Conservation (phyloP, 1,140 invertebrate species). For the Aphaenogaster ashmeadi region DNA sequence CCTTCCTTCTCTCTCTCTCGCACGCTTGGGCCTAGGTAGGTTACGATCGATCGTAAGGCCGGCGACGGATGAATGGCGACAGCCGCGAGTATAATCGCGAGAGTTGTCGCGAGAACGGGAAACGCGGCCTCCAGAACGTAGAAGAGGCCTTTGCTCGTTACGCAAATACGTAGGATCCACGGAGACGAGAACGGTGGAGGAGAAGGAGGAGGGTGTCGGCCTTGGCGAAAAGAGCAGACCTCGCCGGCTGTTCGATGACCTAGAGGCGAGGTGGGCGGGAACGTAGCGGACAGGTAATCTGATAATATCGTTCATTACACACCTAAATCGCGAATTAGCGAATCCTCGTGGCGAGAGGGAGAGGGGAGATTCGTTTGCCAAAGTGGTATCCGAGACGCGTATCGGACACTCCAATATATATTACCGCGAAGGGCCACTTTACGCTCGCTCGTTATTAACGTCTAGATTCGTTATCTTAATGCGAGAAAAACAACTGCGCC, state of each 20-base stretch:
- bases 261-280: slow-evolving; percentile 32
- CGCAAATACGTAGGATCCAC: slow-evolving; percentile 54
- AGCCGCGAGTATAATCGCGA: slow-evolving; percentile 27
- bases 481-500: background rate
- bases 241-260: slow-evolving; percentile 66
- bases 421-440: background rate
- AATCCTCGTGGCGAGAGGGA: background rate
- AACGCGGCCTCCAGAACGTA: slow-evolving; percentile 55
- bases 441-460: background rate
- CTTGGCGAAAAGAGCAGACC: slow-evolving; percentile 70
- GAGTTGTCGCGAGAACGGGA: slow-evolving; percentile 25
- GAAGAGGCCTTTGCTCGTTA: slow-evolving; percentile 41
- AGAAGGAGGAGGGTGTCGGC: slow-evolving; percentile 35
- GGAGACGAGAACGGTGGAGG: background rate
- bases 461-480: slow-evolving; percentile 3
- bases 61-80: slow-evolving; percentile 43
- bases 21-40: background rate
- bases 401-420: background rate
- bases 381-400: background rate
- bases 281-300: slow-evolving; percentile 38
- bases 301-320: slow-evolving; percentile 41
- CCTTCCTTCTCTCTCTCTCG: background rate
- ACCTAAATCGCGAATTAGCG: slow-evolving; percentile 31
- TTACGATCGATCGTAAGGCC: slow-evolving; percentile 41
- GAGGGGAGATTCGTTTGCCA: background rate